Evolutionary conservation across 2,113 vertebrate genomes (phyloP).

Genomic region (Mugil cephalus): DNA sequence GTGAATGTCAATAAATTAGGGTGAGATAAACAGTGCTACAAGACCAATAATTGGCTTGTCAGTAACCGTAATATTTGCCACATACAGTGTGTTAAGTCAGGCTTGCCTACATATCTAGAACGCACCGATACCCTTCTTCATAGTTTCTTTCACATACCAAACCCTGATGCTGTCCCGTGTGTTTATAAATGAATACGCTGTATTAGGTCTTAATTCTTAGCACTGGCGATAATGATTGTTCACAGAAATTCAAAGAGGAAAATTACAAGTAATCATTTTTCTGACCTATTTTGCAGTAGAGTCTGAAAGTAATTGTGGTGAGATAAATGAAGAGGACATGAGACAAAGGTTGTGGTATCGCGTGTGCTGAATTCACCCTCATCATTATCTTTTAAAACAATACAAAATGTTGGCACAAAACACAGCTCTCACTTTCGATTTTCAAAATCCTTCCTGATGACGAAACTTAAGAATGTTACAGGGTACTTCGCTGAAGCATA

Average conservation of each 20-base stretch:
- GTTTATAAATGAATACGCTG: not conserved
- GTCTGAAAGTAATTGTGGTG: too few species aligned
- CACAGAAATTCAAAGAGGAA: too few species aligned
- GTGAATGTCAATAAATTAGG: not conserved
- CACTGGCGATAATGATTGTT: not conserved
- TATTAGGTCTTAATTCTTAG: not conserved
- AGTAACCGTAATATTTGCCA: not conserved
- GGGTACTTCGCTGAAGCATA: not conserved
- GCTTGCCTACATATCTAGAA: too few species aligned
- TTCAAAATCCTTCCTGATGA: not conserved
- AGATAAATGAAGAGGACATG: not conserved
- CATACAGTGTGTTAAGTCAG: fast-evolving
- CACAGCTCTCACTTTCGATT: not conserved
- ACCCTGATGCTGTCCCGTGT: not conserved
- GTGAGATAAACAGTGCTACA: not conserved
- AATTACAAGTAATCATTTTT: not conserved
- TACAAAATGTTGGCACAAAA: fast-evolving
- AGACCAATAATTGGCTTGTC: not conserved
- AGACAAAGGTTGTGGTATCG: not conserved
- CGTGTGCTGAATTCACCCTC: not conserved
- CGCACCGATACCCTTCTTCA: too few species aligned
- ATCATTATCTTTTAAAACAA: not conserved
- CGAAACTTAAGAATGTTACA: not conserved
- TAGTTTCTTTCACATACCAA: too few species aligned
- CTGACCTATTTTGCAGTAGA: too few species aligned